These are phyloP conservation scores for Meloidogyne floridensis DNA, from an alignment of 1,140 invertebrate species.

Conservation along the genomic window DNA sequence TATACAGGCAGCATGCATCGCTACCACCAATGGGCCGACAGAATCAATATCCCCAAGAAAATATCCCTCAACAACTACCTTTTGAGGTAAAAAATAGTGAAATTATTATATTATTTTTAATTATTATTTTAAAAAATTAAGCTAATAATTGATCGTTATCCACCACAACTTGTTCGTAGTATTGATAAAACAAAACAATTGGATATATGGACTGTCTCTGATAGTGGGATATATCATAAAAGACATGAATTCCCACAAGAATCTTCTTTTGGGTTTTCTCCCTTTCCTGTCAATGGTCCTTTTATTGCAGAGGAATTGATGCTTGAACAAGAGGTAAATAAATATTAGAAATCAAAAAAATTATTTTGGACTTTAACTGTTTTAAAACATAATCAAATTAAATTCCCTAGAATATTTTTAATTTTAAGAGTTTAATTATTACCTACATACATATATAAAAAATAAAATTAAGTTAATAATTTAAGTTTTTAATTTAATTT, in stretches of 20 bases:
- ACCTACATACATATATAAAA: too few species aligned
- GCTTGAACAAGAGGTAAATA: neutral
- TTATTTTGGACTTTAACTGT: too few species aligned
- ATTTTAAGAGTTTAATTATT: too few species aligned
- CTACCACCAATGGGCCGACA: constrained; percentile 19
- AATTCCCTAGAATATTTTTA: too few species aligned
- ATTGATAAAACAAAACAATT: constrained; percentile 11
- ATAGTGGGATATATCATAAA: constrained; percentile 1
- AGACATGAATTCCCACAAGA: neutral
- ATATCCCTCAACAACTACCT: constrained; percentile 3
- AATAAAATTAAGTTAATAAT: too few species aligned
- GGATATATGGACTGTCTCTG: constrained; percentile 4
- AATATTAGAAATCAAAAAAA: too few species aligned
- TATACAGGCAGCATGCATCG: constrained; percentile 15
- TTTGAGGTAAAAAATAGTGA: neutral
- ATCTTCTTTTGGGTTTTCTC: constrained; percentile 15
- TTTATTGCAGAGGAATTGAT: neutral
- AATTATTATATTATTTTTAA: too few species aligned
- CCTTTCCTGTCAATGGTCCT: constrained; percentile 24
- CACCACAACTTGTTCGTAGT: constrained; percentile 24
- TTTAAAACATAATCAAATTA: too few species aligned
- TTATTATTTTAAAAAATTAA: neutral
- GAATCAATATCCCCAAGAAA: constrained; percentile 4
- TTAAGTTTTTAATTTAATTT: too few species aligned
- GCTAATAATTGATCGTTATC: constrained; percentile 13